Evolutionary conservation across 1,140 invertebrate species (phyloP).

Genomic region (Drosophila trapezifrons): DNA sequence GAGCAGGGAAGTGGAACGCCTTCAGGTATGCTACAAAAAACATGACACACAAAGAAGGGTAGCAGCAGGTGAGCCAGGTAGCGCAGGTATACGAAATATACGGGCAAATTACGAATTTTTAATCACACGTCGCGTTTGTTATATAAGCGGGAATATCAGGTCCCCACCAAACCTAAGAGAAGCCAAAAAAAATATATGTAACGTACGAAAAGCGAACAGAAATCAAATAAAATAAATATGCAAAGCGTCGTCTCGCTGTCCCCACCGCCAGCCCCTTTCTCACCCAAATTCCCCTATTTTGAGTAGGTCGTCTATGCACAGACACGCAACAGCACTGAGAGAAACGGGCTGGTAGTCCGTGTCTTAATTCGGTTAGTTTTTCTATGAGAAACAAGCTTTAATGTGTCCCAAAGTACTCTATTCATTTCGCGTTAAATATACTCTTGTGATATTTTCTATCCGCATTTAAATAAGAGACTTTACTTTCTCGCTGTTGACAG

Average conservation of each 20-base stretch:
- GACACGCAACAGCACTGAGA: conserved; percentile 64
- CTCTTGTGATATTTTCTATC: neutral
- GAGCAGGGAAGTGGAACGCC: conserved; percentile 46
- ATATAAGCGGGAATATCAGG: conserved; percentile 48
- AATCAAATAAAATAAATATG: conserved; percentile 83
- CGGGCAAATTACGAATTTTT: conserved; percentile 75
- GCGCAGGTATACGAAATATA: conserved; percentile 41
- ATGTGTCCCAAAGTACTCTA: too few species aligned
- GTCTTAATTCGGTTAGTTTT: too few species aligned
- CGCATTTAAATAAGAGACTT: neutral
- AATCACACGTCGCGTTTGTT: conserved; percentile 76
- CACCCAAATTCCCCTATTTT: conserved; percentile 28
- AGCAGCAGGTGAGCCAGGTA: conserved; percentile 14
- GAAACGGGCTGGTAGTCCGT: neutral
- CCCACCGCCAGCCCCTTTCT: neutral
- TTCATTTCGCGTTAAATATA: neutral
- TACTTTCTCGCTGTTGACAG: neutral
- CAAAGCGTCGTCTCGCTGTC: conserved; percentile 68
- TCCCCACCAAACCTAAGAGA: conserved; percentile 15
- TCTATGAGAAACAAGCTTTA: too few species aligned
- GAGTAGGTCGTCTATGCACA: conserved; percentile 77
- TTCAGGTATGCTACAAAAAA: conserved; percentile 47
- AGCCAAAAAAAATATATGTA: conserved; percentile 16
- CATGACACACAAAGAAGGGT: conserved; percentile 52
- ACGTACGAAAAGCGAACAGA: conserved; percentile 46